Base-by-base conservation (phyloP, 2,888 invertebrate genomes). In the Phlogophora meticulosa region DNA sequence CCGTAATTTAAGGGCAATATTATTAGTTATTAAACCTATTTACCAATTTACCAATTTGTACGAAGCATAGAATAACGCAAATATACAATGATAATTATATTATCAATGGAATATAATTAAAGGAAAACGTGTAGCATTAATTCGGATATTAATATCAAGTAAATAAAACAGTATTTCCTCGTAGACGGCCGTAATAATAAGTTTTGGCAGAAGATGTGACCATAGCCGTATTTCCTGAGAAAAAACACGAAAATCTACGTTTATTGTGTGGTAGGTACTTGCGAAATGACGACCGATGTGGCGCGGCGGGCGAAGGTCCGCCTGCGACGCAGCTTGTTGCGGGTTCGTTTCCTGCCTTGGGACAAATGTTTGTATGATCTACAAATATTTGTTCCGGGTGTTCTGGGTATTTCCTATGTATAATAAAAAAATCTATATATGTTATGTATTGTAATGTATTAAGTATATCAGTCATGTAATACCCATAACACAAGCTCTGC, bases 101-200 rank as follows among this genome's bases (percentile, higher is more conserved):
- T 81, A 83, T 76, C 68, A 76, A 72, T 49, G 65, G 62, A 75
- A 82, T 63, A 67, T 67, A 53, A 71, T 65, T 36, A 76, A 76
- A 85, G 80, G 79, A 81, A 84, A 85, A 78, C 78, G 75, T 76
- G 71, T 72, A 67, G 64, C 77, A 76, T 85, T 85, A 83, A 81
- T 81, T 84, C 75, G 76, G 79, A 82, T 83, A 85, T 85, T 87
- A 88, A 85, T 85, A 86, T 80, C 81, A 83, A 87, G 84, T 87
- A 87, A 86, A 86, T 88, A 87, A 87, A 87, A 81, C 85, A 85
- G 85, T 83, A 78, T 86, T 85, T 84, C 81, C 83, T 85, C 68
- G 78, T 71, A 83, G 84, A 80, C 83, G 81, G 75, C 61, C 69
- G 81, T 80, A 83, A 84, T 87, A 87, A 87, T 85, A 86, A 85